Conservation (phyloP, 2,113 vertebrate species). For the Ophthalmolycus amberensis region DNA sequence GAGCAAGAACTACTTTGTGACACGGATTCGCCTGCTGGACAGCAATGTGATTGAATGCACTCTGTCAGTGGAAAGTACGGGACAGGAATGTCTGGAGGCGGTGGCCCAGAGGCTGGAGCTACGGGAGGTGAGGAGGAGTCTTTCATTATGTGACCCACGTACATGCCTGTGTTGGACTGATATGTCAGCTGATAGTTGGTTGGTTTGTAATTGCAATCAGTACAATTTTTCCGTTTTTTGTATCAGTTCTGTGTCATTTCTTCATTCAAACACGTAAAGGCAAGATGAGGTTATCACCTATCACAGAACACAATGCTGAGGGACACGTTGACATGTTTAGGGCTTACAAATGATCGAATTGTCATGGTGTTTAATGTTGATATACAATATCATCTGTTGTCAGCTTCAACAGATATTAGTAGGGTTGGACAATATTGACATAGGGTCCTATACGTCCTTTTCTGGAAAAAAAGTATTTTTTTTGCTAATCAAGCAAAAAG, state of each 20-base stretch:
- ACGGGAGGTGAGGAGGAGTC: constrained; percentile 87
- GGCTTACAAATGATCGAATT: background rate
- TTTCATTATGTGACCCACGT: background rate
- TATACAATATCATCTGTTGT: background rate
- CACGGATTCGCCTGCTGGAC: constrained; percentile 93
- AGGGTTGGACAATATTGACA: background rate
- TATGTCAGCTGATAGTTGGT: background rate
- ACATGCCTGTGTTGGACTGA: background rate
- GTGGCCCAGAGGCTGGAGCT: constrained; percentile 95
- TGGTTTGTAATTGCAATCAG: background rate
- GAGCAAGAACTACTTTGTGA: constrained; percentile 99
- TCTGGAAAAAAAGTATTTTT: background rate
- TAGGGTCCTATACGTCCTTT: too few relatives aligned
- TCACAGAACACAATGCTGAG: background rate
- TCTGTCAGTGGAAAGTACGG: constrained; percentile 94
- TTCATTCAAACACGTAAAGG: background rate
- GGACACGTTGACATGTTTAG: background rate
- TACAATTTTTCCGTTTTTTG: background rate
- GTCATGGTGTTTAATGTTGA: background rate
- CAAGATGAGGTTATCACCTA: background rate
- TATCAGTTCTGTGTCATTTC: background rate
- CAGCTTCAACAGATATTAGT: background rate
- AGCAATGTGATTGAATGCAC: constrained; percentile 94
- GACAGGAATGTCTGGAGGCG: constrained; percentile 96
- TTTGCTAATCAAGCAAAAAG: background rate